Evolutionary conservation across 2,113 vertebrate genomes (phyloP).

Genomic region (Perca flavescens): DNA sequence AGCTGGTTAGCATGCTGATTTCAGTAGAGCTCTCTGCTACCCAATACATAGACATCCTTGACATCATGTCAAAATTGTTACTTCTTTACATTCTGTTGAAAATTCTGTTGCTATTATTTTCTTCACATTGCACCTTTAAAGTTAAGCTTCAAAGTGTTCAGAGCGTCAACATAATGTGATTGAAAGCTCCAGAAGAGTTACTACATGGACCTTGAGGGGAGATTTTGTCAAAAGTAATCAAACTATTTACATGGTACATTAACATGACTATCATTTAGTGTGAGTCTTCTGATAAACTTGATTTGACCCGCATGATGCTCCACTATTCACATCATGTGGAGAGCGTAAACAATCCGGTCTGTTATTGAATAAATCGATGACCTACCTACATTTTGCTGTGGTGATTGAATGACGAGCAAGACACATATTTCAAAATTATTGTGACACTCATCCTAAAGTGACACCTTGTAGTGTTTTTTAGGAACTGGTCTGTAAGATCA

Average conservation of each 20-base stretch:
- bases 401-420: neutral
- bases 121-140: neutral
- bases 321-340: slow-evolving; percentile 14
- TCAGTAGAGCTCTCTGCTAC: too few species aligned
- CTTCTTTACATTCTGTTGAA: too few species aligned
- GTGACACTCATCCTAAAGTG: neutral
- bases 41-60: too few species aligned
- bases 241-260: slow-evolving; percentile 1
- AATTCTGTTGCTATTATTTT: too few species aligned
- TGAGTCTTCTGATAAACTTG: neutral
- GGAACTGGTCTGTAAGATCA: slow-evolving; percentile 5
- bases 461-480: slow-evolving; percentile 17
- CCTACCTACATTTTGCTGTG: slow-evolving; percentile 10
- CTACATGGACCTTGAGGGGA: neutral
- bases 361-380: slow-evolving; percentile 29
- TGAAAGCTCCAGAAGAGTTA: neutral
- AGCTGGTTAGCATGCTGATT: too few species aligned
- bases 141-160: too few species aligned
- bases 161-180: neutral
- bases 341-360: slow-evolving; percentile 9
- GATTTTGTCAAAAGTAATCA: neutral
- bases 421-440: slow-evolving; percentile 9
- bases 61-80: too few species aligned
- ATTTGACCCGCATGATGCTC: neutral
- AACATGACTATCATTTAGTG: neutral